phyloP scores from a whole-genome alignment of 2,888 invertebrate species.

The Seira musarum region DNA sequence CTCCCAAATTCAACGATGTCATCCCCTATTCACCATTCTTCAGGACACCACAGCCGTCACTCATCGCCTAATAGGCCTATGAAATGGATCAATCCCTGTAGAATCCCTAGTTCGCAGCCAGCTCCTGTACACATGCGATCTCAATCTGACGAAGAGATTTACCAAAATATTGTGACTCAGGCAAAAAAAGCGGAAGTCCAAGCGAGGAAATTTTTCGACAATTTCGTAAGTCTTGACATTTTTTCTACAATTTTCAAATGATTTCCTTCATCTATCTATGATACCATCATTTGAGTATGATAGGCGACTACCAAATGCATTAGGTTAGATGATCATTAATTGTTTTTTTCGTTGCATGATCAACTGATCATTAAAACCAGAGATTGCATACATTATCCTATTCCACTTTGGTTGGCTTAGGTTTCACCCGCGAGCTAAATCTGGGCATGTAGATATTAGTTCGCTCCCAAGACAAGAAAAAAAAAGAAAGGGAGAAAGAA shows the following conservation, averaged over 20 bases:
- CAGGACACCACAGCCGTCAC: slow-evolving; percentile 56
- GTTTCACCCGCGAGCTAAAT: slow-evolving; percentile 55
- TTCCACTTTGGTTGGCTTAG: background rate
- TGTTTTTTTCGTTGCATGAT: slow-evolving; percentile 55
- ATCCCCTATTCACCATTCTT: slow-evolving; percentile 62
- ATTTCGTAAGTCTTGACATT: slow-evolving; percentile 67
- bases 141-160: slow-evolving; percentile 66
- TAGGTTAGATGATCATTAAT: slow-evolving; percentile 44
- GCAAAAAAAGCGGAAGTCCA: slow-evolving; percentile 68
- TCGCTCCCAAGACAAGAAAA: slow-evolving; percentile 41
- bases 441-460: slow-evolving; percentile 45
- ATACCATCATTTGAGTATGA: no score
- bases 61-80: slow-evolving; percentile 63
- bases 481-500: slow-evolving; percentile 32
- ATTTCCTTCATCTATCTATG: slow-evolving; percentile 14
- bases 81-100: slow-evolving; percentile 70
- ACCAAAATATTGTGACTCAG: slow-evolving; percentile 67
- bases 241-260: slow-evolving; percentile 7
- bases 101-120: slow-evolving; percentile 63
- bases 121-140: slow-evolving; percentile 61
- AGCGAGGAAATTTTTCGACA: slow-evolving; percentile 65
- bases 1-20: slow-evolving; percentile 66
- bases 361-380: slow-evolving; percentile 35
- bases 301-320: slow-evolving; percentile 30
- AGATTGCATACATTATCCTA: slow-evolving; percentile 26